Percentiles rank a stretch among this genome's conserved stretches.
These are phyloP conservation scores for Paramisgurnus dabryanus DNA, from an alignment of 2,113 vertebrate genomes.

Conservation along the genomic window DNA sequence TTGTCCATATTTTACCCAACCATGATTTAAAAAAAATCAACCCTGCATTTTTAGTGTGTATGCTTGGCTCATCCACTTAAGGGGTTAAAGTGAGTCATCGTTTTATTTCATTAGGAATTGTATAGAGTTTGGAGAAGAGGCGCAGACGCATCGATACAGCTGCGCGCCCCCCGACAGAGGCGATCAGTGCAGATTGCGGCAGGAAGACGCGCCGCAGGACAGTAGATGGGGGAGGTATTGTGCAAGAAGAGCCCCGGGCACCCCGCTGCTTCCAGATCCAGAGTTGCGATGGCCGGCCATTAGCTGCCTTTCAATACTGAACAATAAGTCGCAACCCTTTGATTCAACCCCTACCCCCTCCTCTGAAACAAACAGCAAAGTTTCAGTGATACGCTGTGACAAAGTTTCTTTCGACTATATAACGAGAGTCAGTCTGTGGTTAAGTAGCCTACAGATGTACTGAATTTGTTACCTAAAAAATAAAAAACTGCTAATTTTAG, in stretches of 20 bases:
- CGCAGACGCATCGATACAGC: slow-evolving; percentile 54
- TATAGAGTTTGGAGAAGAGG: background rate
- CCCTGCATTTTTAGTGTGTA: too few species aligned
- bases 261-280: slow-evolving; percentile 75
- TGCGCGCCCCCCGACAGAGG: slow-evolving; percentile 56
- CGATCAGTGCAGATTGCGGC: slow-evolving; percentile 72
- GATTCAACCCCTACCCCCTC: slow-evolving; percentile 66
- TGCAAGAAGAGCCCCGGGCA: slow-evolving; percentile 68
- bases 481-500: too few species aligned
- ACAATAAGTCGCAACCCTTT: slow-evolving; percentile 80
- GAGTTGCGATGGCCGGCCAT: slow-evolving; percentile 81
- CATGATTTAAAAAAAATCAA: too few species aligned
- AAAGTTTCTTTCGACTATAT: background rate
- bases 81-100: background rate
- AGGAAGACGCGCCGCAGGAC: slow-evolving; percentile 79
- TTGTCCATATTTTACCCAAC: too few species aligned
- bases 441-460: too few species aligned
- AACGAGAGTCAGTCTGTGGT: too few species aligned
- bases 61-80: background rate
- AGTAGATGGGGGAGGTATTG: slow-evolving; percentile 68
- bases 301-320: slow-evolving; percentile 77
- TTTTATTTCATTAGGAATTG: background rate
- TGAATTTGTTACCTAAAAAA: too few species aligned
- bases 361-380: slow-evolving; percentile 66
- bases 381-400: slow-evolving; percentile 58